Percentiles rank a stretch among this genome's conserved stretches.
Evolutionary conservation across 2,113 vertebrate genomes (phyloP).

Genomic region (Austrofundulus limnaeus): DNA sequence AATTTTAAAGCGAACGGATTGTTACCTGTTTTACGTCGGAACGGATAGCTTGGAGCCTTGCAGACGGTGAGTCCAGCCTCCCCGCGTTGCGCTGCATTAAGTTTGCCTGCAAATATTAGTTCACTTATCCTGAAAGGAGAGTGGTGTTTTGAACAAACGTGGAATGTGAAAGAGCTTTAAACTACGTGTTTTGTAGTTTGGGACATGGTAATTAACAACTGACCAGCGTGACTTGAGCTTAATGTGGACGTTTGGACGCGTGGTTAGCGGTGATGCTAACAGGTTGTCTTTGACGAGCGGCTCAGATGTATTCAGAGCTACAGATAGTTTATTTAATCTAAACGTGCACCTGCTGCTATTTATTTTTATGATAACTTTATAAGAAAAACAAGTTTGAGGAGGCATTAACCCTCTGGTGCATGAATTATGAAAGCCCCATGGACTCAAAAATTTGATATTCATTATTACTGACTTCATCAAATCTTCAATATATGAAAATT

Average conservation of each 20-base stretch:
- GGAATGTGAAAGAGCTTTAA: neutral
- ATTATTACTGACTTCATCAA: no score
- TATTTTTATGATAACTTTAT: no score
- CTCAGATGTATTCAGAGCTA: no score
- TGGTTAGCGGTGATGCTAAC: constrained; percentile 27
- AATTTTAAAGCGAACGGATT: accelerated
- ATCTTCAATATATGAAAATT: no score
- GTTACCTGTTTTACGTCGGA: neutral
- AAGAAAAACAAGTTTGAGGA: no score
- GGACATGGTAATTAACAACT: constrained; percentile 13
- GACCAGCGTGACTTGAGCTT: neutral
- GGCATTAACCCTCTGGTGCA: no score
- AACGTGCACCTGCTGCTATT: no score
- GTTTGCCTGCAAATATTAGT: neutral
- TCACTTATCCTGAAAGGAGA: neutral
- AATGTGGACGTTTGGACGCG: no score
- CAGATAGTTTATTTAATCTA: no score
- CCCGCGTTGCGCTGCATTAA: neutral
- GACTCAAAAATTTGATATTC: no score
- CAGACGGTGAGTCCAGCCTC: constrained; percentile 42
- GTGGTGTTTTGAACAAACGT: neutral
- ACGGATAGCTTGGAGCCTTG: neutral
- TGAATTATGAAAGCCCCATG: no score
- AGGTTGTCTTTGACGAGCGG: no score
- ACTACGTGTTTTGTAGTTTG: neutral